Base-by-base conservation (phyloP, 2,113 vertebrate genomes). In the Psilopsiagon aurifrons region DNA sequence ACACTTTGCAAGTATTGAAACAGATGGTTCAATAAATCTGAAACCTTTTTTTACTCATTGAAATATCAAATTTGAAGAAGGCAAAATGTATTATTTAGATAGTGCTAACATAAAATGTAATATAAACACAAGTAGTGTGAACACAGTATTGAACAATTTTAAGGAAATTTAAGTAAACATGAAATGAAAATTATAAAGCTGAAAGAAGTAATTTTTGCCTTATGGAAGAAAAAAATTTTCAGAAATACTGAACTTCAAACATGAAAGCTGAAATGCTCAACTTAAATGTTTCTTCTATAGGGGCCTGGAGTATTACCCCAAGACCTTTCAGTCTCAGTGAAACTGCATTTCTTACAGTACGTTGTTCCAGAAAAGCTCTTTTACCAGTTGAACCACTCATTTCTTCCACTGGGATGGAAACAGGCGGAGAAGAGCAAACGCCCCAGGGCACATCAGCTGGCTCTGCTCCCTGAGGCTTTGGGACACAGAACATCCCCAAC, bases 1-100 rank as follows among this genome's bases (percentile, higher is more conserved):
- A 31, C 64, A 77, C 63, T 83, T 37, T 91, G 49, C 54, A 80
- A 92, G 51, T 54, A 59, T 80, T 67, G 60, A 80, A 94, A 83
- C 63, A 78, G 83, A 93, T 64, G 79, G 60, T 81, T 96, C 88
- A 54, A 35, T 86, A 87, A 68, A 33, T 77, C 11, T 12, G 60
- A 49, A 73, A 79, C 3, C 31, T 63, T 87, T 94, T 86, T 77
- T 83, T 75, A 63, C 29, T 71, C 3, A 2, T 4, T 83, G 83
- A 96, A 88, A 94, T 54, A 77, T 8, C n/a, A 60, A 63, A 73
- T 74, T 90, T 9, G 10, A 86, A 85, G 49, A 79, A 55, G 64
- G 60, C 51, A 85, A 86, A 94, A 88, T 67, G 8, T 63, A 91
- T 80, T 94, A 83, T 93, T 94, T 91, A 93, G 85, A 90, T 69